Percentiles rank a stretch among this genome's conserved stretches.
Evolutionary conservation across 1,140 invertebrate genomes (phyloP).

Genomic region (Brachionus calyciflorus): DNA sequence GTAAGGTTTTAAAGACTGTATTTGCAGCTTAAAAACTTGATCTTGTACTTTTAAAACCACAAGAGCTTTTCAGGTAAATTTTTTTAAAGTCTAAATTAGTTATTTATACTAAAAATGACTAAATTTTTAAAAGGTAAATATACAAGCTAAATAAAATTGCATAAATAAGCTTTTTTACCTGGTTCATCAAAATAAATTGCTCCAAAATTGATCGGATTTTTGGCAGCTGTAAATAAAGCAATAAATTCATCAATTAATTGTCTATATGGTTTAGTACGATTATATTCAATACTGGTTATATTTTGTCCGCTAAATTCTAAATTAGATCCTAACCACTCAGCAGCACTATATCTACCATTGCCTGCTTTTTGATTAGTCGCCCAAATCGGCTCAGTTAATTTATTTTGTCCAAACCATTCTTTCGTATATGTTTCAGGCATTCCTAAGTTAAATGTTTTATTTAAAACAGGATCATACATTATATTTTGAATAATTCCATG

Average conservation of each 20-base stretch:
- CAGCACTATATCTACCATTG: slow-evolving; percentile 18
- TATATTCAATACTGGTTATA: slow-evolving; percentile 33
- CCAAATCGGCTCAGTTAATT: slow-evolving; percentile 57
- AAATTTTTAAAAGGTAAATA: no score
- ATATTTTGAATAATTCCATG: slow-evolving; percentile 72
- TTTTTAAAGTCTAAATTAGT: no score
- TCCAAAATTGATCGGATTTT: slow-evolving; percentile 45
- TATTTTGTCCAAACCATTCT: slow-evolving; percentile 47
- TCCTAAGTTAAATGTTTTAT: slow-evolving; percentile 52
- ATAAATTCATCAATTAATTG: slow-evolving; percentile 37
- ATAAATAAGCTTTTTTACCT: neutral
- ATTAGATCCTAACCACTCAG: slow-evolving; percentile 43
- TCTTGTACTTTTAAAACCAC: no score
- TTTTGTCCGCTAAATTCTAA: slow-evolving; percentile 16
- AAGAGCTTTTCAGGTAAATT: no score
- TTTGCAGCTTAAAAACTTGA: no score
- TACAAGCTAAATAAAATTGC: neutral
- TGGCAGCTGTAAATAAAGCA: slow-evolving; percentile 12
- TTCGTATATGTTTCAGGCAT: neutral
- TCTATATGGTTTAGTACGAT: slow-evolving; percentile 8
- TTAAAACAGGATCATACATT: slow-evolving; percentile 65
- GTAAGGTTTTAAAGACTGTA: no score
- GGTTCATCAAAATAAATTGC: slow-evolving; percentile 47
- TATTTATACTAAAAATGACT: no score
- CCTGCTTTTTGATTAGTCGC: slow-evolving; percentile 53